phyloP scores from a whole-genome alignment of 2,797 vertebrate species.

The Acridotheres tristis region DNA sequence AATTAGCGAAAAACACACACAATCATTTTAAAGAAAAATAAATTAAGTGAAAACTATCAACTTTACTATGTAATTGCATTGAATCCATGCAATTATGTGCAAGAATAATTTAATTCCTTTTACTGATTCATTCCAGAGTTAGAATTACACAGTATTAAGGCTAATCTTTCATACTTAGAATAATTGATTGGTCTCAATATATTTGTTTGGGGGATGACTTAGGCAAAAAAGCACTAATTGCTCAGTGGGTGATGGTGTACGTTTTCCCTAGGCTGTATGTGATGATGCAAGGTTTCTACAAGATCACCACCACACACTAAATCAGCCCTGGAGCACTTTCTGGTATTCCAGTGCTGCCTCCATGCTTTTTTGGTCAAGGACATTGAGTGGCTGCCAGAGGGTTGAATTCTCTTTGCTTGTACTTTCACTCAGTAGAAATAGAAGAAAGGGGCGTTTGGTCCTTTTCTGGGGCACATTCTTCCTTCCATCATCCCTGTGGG shows the following conservation, averaged over 20 bases:
- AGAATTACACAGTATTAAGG: not conserved
- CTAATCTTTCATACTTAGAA: constrained; percentile 11
- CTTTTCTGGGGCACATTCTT: not conserved
- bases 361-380: not conserved
- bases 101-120: constrained; percentile 15
- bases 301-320: not conserved
- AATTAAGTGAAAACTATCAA: constrained; percentile 7
- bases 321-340: not conserved
- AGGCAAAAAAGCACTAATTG: not conserved
- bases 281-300: not conserved
- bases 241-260: no score
- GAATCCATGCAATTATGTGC: not conserved
- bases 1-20: constrained; percentile 3
- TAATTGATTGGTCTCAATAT: not conserved
- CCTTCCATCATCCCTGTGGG: not conserved
- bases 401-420: not conserved
- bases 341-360: not conserved
- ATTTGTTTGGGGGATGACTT: not conserved
- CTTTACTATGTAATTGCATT: not conserved
- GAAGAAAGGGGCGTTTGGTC: rapidly evolving
- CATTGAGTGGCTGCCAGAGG: not conserved
- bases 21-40: constrained; percentile 4
- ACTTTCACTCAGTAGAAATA: not conserved
- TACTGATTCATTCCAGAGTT: not conserved
- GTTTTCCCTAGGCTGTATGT: not conserved